Conservation (phyloP, 2,888 invertebrate genomes). For the Branchellion lobata region DNA sequence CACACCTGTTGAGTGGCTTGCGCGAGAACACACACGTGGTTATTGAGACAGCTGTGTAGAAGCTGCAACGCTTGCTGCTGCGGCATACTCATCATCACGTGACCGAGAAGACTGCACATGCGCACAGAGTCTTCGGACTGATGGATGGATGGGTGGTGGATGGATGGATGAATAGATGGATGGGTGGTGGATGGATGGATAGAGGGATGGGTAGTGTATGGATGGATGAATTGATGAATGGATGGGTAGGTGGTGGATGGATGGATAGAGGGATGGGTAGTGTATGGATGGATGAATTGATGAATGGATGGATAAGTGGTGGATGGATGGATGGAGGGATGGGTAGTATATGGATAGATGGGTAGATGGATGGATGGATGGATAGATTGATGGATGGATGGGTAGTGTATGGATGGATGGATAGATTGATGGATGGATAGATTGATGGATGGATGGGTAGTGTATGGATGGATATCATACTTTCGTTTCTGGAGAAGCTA, state of each 20-base stretch:
- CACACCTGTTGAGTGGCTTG: too few species aligned
- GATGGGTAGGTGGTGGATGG: too few species aligned
- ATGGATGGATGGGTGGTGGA: too few species aligned
- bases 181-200: conserved; percentile 55
- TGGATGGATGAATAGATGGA: too few species aligned
- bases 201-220: too few species aligned
- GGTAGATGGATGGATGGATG: conserved; percentile 57
- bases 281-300: too few species aligned
- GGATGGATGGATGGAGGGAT: too few species aligned
- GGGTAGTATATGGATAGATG: too few species aligned
- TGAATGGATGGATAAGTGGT: too few species aligned
- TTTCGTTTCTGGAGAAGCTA: conserved; percentile 6
- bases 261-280: too few species aligned
- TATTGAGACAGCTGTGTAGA: conserved; percentile 72
- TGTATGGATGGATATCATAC: neutral
- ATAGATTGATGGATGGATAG: conserved; percentile 57
- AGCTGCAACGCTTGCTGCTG: conserved; percentile 70
- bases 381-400: conserved; percentile 57
- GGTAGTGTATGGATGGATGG: conserved; percentile 55
- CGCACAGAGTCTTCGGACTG: conserved; percentile 70
- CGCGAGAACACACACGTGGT: too few species aligned
- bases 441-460: conserved; percentile 27
- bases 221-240: too few species aligned
- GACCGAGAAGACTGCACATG: conserved; percentile 76
- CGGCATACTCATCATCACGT: conserved; percentile 72